Evolutionary conservation across 2,113 vertebrate genomes (phyloP), one percentile per base, ranked within the genome.

Genomic region (Galeopterus variegatus): DNA sequence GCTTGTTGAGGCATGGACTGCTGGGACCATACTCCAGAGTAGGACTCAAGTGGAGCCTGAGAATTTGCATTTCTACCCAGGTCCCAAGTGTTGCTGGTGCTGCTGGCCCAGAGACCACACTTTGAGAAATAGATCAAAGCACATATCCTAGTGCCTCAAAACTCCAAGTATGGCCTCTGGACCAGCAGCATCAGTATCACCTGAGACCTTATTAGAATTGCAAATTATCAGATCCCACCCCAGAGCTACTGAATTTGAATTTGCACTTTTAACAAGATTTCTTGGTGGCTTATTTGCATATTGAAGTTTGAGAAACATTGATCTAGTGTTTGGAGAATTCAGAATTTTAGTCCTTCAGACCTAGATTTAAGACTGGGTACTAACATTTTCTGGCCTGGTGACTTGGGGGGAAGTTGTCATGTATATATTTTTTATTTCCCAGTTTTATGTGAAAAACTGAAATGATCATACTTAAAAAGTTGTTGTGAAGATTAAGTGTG

Each of bases 401-500:
- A 73, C 23, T 93, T 76, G 21, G 65, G 28, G 31, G 3, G 26
- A 62, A 33, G 19, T 10, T 92, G 28, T 28, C 18, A 17, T 52
- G 81, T 52, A 65, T 24, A 82, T 18, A 10, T 48, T 26, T 82
- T 96, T 77, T 5, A 62, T 64, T 77, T 58, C 28, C 7, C 4
- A 69, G 1, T 73, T 64, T 95, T 31, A 82, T 67, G 54, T 67
- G 56, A 95, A 73, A 94, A 85, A 86, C n/a, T 89, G 15, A n/a
- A 24, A 83, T 92, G 36, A 69, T 96, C 50, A 24, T 72, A 77
- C 19, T 88, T 94, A 69, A 21, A 65, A 91, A 70, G n/a, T 88
- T 73, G n/a, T 88, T 73, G 72, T 89, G 36, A 62, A 83, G 45
- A 85, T 83, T 64, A 91, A 93, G 85, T 92, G 76, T 54, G 62